Evolutionary conservation across 2,113 vertebrate species (phyloP), one percentile per base, ranked within the genome.

Genomic region (Microcebus ravelobensis): DNA sequence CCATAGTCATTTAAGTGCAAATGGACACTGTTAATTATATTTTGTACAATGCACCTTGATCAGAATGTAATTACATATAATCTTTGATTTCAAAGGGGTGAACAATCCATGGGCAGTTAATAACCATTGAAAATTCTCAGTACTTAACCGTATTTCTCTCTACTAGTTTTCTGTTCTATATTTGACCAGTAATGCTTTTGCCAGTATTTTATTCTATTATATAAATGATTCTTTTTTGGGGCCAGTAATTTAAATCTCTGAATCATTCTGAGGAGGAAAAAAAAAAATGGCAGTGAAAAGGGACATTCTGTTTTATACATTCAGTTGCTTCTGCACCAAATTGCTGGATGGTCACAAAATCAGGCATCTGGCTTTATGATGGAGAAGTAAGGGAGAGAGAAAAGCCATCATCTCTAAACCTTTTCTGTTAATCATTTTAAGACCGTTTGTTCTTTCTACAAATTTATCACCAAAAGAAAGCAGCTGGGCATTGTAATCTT

Each of bases 211-310:
- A 96, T 96, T 96, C 68, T 96, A 96, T 97, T 97, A 97, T 97
- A 97, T 96, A 97, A 97, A 97, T 87, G 70, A 95, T 85, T 96
- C 85, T 68, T 96, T 95, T 94, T 42, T 1, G 39, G 55, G 83
- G 52, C 65, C 80, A 96, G 84, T 90, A 94, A 96, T 97, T 97
- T 96, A 95, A 97, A 95, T 97, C 89, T 97, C 83, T 97, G 96
- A 98, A 97, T 97, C 91, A 97, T 94, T 94, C 86, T 65, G 79
- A 70, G 48, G 48, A 48, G 8, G 79, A 61, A 15, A 5, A 77
- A 71, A 71, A 55, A 95, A 81, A 76, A 82, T 86, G 93, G 48
- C 93, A 95, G 50, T 95, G 89, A 82, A 94, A 94, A 91, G 29
- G 90, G 93, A 97, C 95, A 95, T 92, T 96, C 86, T 97, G 93